Conservation (phyloP, 92 coral and sea anemone genomes). For the Palythoa caribaeorum region DNA sequence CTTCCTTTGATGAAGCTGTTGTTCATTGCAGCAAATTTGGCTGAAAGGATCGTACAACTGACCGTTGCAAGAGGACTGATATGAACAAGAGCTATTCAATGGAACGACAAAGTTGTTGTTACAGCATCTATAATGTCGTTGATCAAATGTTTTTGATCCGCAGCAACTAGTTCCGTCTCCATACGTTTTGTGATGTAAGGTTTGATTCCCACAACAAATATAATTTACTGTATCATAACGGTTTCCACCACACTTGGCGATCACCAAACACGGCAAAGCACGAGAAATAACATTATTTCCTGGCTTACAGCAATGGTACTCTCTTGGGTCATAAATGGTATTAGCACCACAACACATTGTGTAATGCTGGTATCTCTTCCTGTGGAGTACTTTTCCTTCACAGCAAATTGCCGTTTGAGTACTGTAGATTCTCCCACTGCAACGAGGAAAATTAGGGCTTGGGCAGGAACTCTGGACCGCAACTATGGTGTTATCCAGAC, state of each 20-base stretch:
- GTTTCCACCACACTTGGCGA: constrained; percentile 6
- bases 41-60: constrained; percentile 11
- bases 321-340: constrained; percentile 5
- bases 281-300: not conserved
- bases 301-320: not conserved
- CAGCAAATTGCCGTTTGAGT: constrained; percentile 8
- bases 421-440: not conserved
- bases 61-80: not conserved
- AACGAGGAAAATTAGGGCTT: not conserved
- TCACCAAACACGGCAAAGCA: constrained; percentile 5
- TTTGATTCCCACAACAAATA: constrained; percentile 9
- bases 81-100: not conserved
- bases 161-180: constrained; percentile 6
- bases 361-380: not conserved
- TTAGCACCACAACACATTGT: constrained; percentile 5
- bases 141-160: not conserved
- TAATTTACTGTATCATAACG: not conserved
- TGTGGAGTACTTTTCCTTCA: not conserved
- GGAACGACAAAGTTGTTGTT: constrained; percentile 3
- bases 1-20: not conserved
- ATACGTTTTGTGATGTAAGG: not conserved
- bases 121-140: not conserved
- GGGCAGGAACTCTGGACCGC: not conserved
- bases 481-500: not conserved
- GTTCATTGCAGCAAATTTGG: constrained; percentile 22